Evolutionary conservation across 2,113 vertebrate species (phyloP), one percentile per base, ranked within the genome.

Genomic region (Thalassarche chlororhynchos): DNA sequence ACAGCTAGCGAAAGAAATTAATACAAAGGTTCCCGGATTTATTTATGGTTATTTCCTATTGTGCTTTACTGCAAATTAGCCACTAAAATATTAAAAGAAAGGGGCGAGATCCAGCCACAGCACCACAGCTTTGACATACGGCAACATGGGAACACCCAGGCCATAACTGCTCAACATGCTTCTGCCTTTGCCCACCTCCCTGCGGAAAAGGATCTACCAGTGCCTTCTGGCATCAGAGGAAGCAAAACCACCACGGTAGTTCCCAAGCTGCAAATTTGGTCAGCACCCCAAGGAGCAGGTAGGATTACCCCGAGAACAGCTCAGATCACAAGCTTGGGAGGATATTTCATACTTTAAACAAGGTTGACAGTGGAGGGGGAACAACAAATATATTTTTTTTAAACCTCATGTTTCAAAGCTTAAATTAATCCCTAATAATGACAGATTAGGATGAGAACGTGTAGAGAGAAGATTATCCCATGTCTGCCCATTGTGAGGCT

Each of bases 1-100:
- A 97, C 75, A 95, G 92, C 66, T 93, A 97, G 96, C 68, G 25
- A 77, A 96, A 95, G 92, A 97, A 97, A 98, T 97, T 96, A 98
- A 97, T 95, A 97, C 70, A 51, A 96, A 97, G 97, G 91, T 69
- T 97, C 96, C 89, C 93, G 92, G 93, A 97, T 97, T 96, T 97
- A 98, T 96, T 85, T 89, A 96, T 76, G 89, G 87, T 84, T 97
- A 87, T 98, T 97, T 97, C 93, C 94, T 95, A 96, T 91, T 89
- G 87, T 81, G 88, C 89, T 97, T 96, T 76, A 94, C 68, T 83
- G 96, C 93, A 97, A 96, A 97, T 96, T 81, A 94, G 76, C 49
- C 82, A 72, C 75, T 95, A 65, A 94, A 90, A 91, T 84, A 82
- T 60, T 68, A 78, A 76, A 91, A 92, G 84, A 84, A 95, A 94